Percentiles rank a stretch among this genome's conserved stretches.
Evolutionary conservation across 2,113 vertebrate genomes (phyloP).

Genomic region (Gadus macrocephalus): DNA sequence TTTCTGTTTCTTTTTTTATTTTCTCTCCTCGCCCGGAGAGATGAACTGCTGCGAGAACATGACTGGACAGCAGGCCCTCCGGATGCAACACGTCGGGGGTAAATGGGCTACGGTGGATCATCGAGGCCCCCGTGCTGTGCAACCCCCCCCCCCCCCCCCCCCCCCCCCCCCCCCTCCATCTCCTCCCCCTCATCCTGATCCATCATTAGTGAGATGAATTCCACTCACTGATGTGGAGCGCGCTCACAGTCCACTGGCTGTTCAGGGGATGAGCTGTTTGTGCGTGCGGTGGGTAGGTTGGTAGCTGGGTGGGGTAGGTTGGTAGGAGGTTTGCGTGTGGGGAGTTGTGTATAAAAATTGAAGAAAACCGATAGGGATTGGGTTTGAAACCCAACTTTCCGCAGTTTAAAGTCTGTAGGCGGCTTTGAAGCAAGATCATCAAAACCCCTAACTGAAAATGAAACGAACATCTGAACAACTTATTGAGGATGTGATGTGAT

Average conservation of each 20-base stretch:
- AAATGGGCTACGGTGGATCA: slow-evolving; percentile 55
- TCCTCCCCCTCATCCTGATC: slow-evolving; percentile 10
- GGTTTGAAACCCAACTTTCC: no score
- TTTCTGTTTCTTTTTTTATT: background rate
- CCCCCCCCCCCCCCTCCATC: slow-evolving; percentile 15
- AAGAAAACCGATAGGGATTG: no score
- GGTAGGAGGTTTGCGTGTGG: background rate
- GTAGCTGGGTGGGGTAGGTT: no score
- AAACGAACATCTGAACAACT: no score
- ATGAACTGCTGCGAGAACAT: slow-evolving; percentile 46
- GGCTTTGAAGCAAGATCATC: no score
- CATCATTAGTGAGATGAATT: slow-evolving; percentile 54
- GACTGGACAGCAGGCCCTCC: slow-evolving; percentile 46
- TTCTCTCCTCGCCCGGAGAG: slow-evolving; percentile 24
- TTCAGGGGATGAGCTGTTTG: background rate
- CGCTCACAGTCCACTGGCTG: background rate
- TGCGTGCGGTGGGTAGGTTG: background rate
- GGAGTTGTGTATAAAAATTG: background rate
- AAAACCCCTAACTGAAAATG: no score
- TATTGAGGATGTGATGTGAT: no score
- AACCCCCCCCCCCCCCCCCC: slow-evolving; percentile 17
- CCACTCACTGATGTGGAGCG: background rate
- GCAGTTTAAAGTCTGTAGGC: no score
- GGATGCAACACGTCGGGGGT: slow-evolving; percentile 52
- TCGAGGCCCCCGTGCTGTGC: slow-evolving; percentile 30